Conservation (phyloP, 2,113 vertebrate species). For the Machaerirhynchus nigripectus region DNA sequence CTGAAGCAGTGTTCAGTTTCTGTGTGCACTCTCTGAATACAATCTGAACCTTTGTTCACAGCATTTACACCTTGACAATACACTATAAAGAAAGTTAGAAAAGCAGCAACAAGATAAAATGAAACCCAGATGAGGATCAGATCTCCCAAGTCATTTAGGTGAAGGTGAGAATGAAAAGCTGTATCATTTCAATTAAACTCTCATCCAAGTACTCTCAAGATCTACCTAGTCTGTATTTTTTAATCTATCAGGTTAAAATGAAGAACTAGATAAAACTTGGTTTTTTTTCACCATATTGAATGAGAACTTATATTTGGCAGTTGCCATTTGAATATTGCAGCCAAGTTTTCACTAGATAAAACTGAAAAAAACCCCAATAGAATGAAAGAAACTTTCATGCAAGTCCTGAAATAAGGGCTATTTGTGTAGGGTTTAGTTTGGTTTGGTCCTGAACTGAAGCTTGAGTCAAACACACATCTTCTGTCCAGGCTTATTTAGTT, state of each 20-base stretch:
- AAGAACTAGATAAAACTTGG: background rate
- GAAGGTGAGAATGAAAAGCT: background rate
- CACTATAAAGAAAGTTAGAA: background rate
- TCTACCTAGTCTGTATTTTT: background rate
- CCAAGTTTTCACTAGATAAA: background rate
- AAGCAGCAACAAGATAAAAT: conserved; percentile 11
- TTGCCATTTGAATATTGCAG: background rate
- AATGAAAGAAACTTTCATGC: background rate
- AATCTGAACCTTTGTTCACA: background rate
- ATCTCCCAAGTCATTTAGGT: background rate
- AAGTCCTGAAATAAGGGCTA: background rate
- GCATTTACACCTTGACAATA: background rate
- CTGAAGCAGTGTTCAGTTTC: background rate
- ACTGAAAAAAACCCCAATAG: background rate
- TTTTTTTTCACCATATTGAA: background rate
- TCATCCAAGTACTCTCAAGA: background rate
- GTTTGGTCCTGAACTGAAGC: background rate
- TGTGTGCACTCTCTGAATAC: background rate
- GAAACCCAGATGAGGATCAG: background rate
- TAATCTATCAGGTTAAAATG: background rate
- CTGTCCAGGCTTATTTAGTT: background rate
- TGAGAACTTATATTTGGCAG: background rate
- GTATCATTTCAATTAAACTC: background rate
- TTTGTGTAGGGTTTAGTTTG: background rate
- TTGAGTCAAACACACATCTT: background rate